Conservation (phyloP, 2,888 invertebrate species). For the Caenorhabditis sulstoni region DNA sequence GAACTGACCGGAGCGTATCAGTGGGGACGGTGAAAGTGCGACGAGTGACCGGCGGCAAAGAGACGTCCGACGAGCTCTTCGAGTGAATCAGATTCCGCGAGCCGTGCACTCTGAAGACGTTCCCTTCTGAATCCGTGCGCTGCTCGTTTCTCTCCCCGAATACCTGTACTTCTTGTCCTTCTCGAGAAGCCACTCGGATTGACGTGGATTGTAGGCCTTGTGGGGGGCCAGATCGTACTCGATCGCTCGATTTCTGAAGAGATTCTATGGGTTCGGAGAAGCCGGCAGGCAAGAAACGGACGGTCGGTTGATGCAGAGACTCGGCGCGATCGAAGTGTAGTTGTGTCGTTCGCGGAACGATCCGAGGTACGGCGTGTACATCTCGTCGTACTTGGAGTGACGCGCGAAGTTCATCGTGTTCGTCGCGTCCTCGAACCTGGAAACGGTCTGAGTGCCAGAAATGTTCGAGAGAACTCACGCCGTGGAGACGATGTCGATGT, state of each 20-base stretch:
- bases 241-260: conserved; percentile 69
- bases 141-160: conserved; percentile 2
- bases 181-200: conserved; percentile 73
- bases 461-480: conserved; percentile 56
- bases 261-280: neutral
- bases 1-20: conserved; percentile 59
- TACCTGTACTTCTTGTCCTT: conserved; percentile 63
- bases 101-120: conserved; percentile 44
- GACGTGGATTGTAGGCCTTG: conserved; percentile 74
- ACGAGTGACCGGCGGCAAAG: conserved; percentile 63
- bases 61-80: conserved; percentile 60
- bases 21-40: conserved; percentile 62
- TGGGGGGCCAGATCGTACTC: conserved; percentile 71
- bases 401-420: conserved; percentile 58
- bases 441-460: conserved; percentile 1
- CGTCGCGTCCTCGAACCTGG: conserved; percentile 58
- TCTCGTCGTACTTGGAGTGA: conserved; percentile 69
- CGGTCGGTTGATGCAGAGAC: conserved; percentile 65
- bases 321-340: conserved; percentile 71
- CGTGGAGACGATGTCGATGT: conserved; percentile 65
- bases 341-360: conserved; percentile 64
- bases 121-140: neutral
- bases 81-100: conserved; percentile 50
- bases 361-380: conserved; percentile 68
- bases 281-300: conserved; percentile 10